phyloP scores from a whole-genome alignment of 2,888 invertebrate genomes.

The Liopterus haemorrhoidalis region DNA sequence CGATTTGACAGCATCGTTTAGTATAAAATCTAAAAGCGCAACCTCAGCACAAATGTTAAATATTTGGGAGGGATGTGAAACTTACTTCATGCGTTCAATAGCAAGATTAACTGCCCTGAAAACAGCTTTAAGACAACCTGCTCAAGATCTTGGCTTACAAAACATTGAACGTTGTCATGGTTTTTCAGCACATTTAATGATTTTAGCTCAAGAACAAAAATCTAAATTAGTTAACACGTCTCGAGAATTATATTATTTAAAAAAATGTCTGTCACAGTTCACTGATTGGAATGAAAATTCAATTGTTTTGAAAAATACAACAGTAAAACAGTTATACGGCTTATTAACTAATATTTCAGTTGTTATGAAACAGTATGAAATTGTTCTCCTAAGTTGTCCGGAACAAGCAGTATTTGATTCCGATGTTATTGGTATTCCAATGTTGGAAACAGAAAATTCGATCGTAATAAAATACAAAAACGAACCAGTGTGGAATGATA shows the following conservation, averaged over 20 bases:
- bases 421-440: constrained; percentile 35
- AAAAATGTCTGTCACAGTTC: constrained; percentile 47
- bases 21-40: constrained; percentile 26
- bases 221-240: constrained; percentile 54
- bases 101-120: constrained; percentile 62
- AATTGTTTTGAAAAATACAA: constrained; percentile 35
- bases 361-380: constrained; percentile 61
- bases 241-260: constrained; percentile 52
- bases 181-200: constrained; percentile 71
- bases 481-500: constrained; percentile 37
- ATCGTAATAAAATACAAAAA: constrained; percentile 37
- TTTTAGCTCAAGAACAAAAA: constrained; percentile 62
- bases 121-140: constrained; percentile 58
- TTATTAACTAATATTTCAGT: constrained; percentile 50
- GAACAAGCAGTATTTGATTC: constrained; percentile 36
- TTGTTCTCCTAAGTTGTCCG: constrained; percentile 62
- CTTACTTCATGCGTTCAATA: constrained; percentile 67
- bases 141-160: constrained; percentile 71
- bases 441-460: constrained; percentile 35
- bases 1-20: constrained; percentile 57
- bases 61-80: constrained; percentile 68
- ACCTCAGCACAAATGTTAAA: constrained; percentile 45
- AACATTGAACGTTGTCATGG: constrained; percentile 84
- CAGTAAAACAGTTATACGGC: constrained; percentile 46
- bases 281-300: constrained; percentile 36